These are phyloP conservation scores for Anser cygnoides DNA, from an alignment of 2,113 vertebrate species.

Conservation along the genomic window DNA sequence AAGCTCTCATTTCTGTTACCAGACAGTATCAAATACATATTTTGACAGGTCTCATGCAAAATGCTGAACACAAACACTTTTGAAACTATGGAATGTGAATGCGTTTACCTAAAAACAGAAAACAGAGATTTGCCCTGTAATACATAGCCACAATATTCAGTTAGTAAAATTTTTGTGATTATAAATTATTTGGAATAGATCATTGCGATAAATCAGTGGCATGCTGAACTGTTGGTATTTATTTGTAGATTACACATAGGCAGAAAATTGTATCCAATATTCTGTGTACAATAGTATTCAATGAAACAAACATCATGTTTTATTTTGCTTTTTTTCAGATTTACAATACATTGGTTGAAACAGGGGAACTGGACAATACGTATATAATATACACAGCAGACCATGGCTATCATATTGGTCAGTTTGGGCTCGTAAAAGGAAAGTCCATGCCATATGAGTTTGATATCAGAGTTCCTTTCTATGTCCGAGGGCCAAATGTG, in stretches of 20 bases:
- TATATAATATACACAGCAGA: slow-evolving; percentile 96
- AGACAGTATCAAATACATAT: background rate
- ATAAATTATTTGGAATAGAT: background rate
- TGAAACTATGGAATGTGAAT: background rate
- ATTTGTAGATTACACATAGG: background rate
- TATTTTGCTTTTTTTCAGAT: slow-evolving; percentile 75
- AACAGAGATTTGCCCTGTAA: background rate
- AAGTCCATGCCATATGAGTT: slow-evolving; percentile 99
- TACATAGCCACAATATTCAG: background rate
- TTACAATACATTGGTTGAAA: slow-evolving; percentile 90
- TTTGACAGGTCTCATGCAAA: background rate
- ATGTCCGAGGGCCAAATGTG: slow-evolving; percentile 92
- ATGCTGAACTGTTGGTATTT: background rate
- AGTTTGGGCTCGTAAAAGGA: slow-evolving; percentile 97
- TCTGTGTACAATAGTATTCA: background rate
- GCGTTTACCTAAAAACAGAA: background rate
- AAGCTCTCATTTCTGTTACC: background rate
- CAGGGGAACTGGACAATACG: slow-evolving; percentile 92
- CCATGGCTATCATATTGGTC: slow-evolving; percentile 97
- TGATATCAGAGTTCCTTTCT: slow-evolving; percentile 96
- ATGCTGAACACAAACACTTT: background rate
- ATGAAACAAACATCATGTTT: background rate
- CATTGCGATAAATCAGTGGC: background rate
- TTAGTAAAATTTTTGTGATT: background rate
- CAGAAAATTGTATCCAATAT: background rate